A percentile compares a stretch with the other conserved stretches of the same genome.
phyloP scores from a whole-genome alignment of 2,113 vertebrate genomes.

The Eupsittula cactorum region DNA sequence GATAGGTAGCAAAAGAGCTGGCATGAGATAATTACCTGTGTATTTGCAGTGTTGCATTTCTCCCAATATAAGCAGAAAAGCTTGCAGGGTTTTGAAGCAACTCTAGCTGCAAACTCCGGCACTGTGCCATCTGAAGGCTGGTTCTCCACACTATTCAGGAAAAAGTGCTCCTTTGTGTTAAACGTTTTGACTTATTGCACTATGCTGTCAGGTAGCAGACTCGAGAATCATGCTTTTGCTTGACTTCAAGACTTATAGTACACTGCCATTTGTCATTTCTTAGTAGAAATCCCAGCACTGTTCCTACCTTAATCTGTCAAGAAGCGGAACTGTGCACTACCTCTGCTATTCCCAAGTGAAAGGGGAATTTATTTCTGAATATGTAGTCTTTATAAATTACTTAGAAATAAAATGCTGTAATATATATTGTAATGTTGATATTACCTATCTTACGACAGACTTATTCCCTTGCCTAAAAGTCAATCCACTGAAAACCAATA shows the following conservation, averaged over 20 bases:
- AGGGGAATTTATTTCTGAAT: not conserved
- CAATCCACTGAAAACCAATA: not conserved
- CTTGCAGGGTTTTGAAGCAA: not conserved
- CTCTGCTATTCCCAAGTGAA: not conserved
- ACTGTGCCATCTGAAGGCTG: not conserved
- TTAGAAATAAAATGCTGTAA: not conserved
- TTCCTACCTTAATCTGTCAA: not conserved
- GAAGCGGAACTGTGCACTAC: not conserved
- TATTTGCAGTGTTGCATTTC: not conserved
- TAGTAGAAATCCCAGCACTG: not conserved
- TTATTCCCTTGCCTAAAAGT: not conserved
- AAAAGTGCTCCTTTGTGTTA: not conserved
- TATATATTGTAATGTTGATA: not conserved
- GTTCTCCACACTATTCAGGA: not conserved
- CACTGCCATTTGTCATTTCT: not conserved
- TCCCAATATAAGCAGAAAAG: not conserved
- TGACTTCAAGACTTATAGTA: not conserved
- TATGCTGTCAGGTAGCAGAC: not conserved
- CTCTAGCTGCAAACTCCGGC: not conserved
- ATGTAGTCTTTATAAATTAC: not conserved
- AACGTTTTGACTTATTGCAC: not conserved
- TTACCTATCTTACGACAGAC: not conserved
- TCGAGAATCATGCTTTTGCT: not conserved
- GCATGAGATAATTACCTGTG: not conserved
- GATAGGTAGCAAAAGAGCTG: not conserved